Conservation (phyloP, 1,140 invertebrate species). For the Hypothenemus hampei region DNA sequence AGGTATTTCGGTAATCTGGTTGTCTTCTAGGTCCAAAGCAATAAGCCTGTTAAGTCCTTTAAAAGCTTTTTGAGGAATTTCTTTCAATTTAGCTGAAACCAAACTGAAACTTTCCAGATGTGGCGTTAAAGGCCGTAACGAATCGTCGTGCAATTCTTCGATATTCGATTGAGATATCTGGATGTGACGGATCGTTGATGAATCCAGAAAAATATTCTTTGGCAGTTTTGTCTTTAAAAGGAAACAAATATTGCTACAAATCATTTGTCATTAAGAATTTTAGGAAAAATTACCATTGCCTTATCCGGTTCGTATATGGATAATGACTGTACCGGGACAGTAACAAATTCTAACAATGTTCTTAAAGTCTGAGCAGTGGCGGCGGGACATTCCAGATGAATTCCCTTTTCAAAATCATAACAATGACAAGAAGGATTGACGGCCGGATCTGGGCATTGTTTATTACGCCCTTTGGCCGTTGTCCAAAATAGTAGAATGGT, state of each 20-base stretch:
- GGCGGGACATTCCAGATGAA: conserved; percentile 84
- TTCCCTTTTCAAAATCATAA: conserved; percentile 84
- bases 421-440: conserved; percentile 78
- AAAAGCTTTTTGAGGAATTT: conserved; percentile 76
- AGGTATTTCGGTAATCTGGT: conserved; percentile 74
- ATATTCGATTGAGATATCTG: conserved; percentile 79
- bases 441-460: conserved; percentile 60
- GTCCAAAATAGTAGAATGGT: not conserved
- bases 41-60: conserved; percentile 67
- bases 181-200: conserved; percentile 69
- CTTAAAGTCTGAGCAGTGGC: conserved; percentile 55
- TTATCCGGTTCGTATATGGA: conserved; percentile 82
- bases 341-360: conserved; percentile 50
- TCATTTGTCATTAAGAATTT: not conserved
- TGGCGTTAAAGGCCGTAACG: conserved; percentile 64
- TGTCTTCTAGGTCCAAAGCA: conserved; percentile 76
- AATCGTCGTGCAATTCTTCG: conserved; percentile 67
- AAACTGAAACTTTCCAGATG: conserved; percentile 76
- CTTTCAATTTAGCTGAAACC: conserved; percentile 71
- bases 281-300: conserved; percentile 47
- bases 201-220: conserved; percentile 63
- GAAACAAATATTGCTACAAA: not conserved
- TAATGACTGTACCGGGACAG: conserved; percentile 71
- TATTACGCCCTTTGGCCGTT: not conserved
- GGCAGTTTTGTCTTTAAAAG: conserved; percentile 55